Evolutionary conservation across 2,797 vertebrate species (phyloP), one percentile per base, ranked within the genome.

Genomic region (Catamblyrhynchus diadema): DNA sequence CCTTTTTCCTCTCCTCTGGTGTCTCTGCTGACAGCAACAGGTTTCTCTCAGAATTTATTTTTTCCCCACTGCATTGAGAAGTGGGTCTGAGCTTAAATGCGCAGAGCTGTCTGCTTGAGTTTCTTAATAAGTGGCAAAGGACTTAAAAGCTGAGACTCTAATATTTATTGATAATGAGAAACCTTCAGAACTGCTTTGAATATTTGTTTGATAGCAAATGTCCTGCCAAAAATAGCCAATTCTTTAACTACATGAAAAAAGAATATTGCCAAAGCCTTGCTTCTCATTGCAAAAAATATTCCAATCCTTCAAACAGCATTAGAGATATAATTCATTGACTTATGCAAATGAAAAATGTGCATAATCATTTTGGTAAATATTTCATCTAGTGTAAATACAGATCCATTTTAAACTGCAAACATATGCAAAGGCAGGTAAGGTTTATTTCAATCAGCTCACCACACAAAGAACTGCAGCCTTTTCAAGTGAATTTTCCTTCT

Each of bases 321-420:
- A 91, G 86, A 62, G 57, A 54, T 83, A 73, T 72, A 88, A 90
- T 93, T 81, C 93, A 88, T 86, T 88, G 73, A 67, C 62, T 92
- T 88, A 84, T 48, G 53, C 73, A 94, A 91, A 95, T 94, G 66
- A 88, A 93, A 93, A 93, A 86, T 50, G 8, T 77, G 78, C 82
- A 51, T 86, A 88, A 93, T 92, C 1, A n/a, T 90, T 95, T 93
- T 70, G 37, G 85, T 78, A 94, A 96, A 95, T 94, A 94, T 93
- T 94, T 94, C 82, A 81, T 90, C 90, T 92, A 70, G 51, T 91
- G 37, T 70, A 86, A 91, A 86, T 73, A 79, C 66, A 81, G 81
- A 88, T 70, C 44, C 77, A 73, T 91, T 96, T 84, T 32, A 73
- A 88, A 86, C 45, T 75, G 92, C 77, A 91, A 95, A 93, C 57